Percentiles rank a stretch among this genome's conserved stretches.
phyloP scores from a whole-genome alignment of 1,140 invertebrate genomes.

The Globodera rostochiensis region DNA sequence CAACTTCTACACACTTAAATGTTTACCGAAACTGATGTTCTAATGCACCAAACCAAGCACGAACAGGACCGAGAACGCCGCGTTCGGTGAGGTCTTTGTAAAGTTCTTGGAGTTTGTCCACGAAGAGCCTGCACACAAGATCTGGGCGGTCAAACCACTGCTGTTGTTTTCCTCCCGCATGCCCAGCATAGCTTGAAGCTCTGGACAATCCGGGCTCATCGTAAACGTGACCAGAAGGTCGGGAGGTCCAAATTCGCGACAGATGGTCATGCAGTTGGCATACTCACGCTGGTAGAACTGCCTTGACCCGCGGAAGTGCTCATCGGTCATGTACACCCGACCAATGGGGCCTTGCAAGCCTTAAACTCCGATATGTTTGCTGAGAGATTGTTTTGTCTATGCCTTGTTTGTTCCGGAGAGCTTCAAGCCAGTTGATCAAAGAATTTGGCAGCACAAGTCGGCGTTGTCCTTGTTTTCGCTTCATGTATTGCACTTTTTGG shows the following conservation, averaged over 20 bases:
- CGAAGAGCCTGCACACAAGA: background rate
- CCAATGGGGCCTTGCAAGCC: background rate
- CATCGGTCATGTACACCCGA: background rate
- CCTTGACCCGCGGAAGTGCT: background rate
- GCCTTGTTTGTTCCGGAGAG: background rate
- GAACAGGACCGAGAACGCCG: background rate
- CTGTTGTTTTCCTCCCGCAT: background rate
- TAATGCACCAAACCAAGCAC: too few relatives aligned
- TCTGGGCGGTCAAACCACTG: background rate
- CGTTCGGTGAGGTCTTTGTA: background rate
- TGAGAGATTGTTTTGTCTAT: too few relatives aligned
- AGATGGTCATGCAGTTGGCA: background rate
- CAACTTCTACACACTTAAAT: too few relatives aligned
- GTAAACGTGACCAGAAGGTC: background rate
- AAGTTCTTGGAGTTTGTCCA: background rate
- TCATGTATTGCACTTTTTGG: slow-evolving; percentile 10
- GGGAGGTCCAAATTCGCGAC: background rate
- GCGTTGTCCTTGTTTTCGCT: background rate
- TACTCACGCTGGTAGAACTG: background rate
- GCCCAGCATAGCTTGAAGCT: background rate
- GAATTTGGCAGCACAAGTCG: background rate
- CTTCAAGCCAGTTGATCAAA: background rate
- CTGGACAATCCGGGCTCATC: background rate
- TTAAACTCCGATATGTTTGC: too few relatives aligned
- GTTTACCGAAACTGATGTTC: background rate